Conservation (phyloP, 23 tunicate species). For the Phallusia fumigata region DNA sequence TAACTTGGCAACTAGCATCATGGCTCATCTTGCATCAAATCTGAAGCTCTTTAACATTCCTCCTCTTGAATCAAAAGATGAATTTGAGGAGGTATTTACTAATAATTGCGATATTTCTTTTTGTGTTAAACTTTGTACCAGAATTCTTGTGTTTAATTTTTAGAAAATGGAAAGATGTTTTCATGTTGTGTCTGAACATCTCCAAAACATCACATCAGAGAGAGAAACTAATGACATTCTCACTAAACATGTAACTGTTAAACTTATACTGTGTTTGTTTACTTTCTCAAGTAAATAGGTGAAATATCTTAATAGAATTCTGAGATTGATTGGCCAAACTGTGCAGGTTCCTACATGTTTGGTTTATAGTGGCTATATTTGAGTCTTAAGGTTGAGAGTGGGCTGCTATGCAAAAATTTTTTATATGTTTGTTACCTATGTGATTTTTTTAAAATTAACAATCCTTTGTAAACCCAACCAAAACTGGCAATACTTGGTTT, state of each 20-base stretch:
- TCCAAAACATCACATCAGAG: constrained; percentile 62
- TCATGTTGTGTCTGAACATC: constrained; percentile 20
- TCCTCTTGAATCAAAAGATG: constrained; percentile 69
- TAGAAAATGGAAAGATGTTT: constrained; percentile 62
- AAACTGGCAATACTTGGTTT: background rate
- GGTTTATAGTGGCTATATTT: too few relatives aligned
- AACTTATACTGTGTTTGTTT: too few relatives aligned
- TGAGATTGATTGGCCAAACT: too few relatives aligned
- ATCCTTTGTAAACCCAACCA: too few relatives aligned
- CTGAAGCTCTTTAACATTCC: constrained; percentile 43
- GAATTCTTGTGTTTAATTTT: background rate
- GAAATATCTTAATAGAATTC: too few relatives aligned
- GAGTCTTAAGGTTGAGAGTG: too few relatives aligned
- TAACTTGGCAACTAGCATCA: background rate
- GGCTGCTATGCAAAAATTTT: too few relatives aligned
- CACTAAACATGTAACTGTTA: constrained; percentile 55
- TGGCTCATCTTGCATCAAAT: constrained; percentile 33
- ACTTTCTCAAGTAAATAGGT: too few relatives aligned
- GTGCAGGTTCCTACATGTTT: too few relatives aligned
- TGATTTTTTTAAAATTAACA: too few relatives aligned
- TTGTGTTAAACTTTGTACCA: background rate
- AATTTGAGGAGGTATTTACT: constrained; percentile 55
- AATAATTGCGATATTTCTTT: background rate
- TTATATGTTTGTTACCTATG: too few relatives aligned
- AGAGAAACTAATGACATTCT: constrained; percentile 75